Evolutionary conservation across 2,888 invertebrate species (phyloP).

Genomic region (Ichneumoninae sp.): DNA sequence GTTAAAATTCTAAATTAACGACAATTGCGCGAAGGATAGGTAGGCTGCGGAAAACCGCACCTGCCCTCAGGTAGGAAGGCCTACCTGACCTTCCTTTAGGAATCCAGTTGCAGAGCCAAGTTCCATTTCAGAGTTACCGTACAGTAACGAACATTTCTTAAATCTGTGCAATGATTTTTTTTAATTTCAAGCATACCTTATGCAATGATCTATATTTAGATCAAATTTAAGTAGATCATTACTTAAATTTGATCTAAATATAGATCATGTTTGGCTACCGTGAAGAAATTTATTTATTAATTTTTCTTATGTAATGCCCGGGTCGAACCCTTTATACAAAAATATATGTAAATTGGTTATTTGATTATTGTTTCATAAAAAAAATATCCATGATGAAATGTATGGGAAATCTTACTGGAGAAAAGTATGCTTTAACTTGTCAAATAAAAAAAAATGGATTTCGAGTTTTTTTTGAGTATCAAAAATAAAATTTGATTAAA

Average conservation of each 20-base stretch:
- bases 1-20: slow-evolving; percentile 25
- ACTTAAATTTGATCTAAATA: too few relatives aligned
- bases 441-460: too few relatives aligned
- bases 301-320: too few relatives aligned
- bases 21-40: neutral
- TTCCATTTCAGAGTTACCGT: slow-evolving; percentile 20
- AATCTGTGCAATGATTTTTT: neutral
- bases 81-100: slow-evolving; percentile 33
- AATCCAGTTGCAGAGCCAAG: neutral
- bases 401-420: neutral
- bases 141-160: slow-evolving; percentile 17
- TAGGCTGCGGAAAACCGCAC: slow-evolving; percentile 27
- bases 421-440: neutral
- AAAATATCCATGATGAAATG: neutral
- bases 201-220: neutral
- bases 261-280: neutral
- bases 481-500: neutral
- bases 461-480: neutral
- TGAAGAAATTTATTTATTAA: neutral
- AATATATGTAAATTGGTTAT: too few relatives aligned
- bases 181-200: neutral
- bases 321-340: too few relatives aligned
- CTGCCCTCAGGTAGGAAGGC: slow-evolving; percentile 8
- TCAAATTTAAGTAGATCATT: neutral
- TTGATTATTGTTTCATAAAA: too few relatives aligned